Conservation (phyloP, 2,888 invertebrate genomes). For the Cyaniris semiargus region DNA sequence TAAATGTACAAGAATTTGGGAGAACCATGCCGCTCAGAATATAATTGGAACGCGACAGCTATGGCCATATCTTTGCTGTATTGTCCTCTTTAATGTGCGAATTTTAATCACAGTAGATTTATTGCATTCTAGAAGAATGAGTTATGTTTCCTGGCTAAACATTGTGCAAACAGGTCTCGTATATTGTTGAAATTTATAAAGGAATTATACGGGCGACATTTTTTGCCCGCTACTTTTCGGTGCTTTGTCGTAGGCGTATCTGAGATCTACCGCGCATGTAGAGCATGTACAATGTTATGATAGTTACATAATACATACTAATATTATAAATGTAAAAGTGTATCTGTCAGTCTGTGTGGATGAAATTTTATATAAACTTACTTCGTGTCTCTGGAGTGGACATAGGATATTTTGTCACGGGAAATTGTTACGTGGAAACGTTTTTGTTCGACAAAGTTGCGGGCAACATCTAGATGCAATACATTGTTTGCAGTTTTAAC, state of each 20-base stretch:
- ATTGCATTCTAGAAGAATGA: background rate
- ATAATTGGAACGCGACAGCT: background rate
- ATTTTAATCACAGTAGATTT: background rate
- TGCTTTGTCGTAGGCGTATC: background rate
- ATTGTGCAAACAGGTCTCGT: background rate
- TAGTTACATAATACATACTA: background rate
- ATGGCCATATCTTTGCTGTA: background rate
- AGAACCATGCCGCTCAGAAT: background rate
- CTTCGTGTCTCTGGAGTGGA: background rate
- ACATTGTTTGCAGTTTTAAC: no score
- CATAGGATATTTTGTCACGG: background rate
- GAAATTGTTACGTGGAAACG: no score
- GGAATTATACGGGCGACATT: background rate
- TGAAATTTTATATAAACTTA: background rate
- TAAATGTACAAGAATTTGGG: background rate
- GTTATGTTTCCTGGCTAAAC: background rate
- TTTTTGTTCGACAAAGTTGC: no score
- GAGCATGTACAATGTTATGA: background rate
- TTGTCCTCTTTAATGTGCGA: background rate
- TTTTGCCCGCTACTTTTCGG: background rate
- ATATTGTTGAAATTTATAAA: conserved; percentile 15
- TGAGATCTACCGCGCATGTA: background rate
- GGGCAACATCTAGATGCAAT: no score
- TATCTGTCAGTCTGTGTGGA: background rate
- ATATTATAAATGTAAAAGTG: background rate